A percentile compares a stretch with the other conserved stretches of the same genome.
These are phyloP conservation scores for Orussus abietinus DNA, from an alignment of 1,140 invertebrate species.

Conservation along the genomic window DNA sequence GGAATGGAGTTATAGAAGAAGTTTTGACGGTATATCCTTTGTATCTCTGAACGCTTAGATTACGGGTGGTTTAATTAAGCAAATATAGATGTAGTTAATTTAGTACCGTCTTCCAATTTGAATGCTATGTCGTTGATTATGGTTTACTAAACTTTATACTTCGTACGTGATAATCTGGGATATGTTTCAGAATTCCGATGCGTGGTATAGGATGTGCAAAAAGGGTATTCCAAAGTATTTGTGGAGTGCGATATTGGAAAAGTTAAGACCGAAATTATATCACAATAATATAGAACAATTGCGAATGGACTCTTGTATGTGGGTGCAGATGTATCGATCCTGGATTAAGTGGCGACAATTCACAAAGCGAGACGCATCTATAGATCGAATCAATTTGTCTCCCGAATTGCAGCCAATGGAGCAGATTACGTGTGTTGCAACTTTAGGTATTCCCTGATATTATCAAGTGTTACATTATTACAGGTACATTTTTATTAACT, in stretches of 20 bases:
- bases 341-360: constrained; percentile 21
- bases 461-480: neutral
- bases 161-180: too few species aligned
- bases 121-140: constrained; percentile 2
- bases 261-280: constrained; percentile 13
- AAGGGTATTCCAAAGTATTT: constrained; percentile 17
- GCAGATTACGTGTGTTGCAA: constrained; percentile 19
- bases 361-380: constrained; percentile 6
- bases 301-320: constrained; percentile 14
- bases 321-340: constrained; percentile 19
- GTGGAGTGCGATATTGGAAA: constrained; percentile 21
- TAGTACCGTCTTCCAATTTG: neutral
- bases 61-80: too few species aligned
- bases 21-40: constrained; percentile 24
- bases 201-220: constrained; percentile 22
- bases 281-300: constrained; percentile 5
- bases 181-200: constrained; percentile 13
- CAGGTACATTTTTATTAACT: neutral
- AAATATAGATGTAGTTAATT: neutral
- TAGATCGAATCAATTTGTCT: constrained; percentile 12
- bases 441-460: constrained; percentile 16
- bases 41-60: too few species aligned
- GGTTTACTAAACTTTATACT: neutral
- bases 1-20: constrained; percentile 20
- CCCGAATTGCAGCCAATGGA: constrained; percentile 9